These are phyloP conservation scores for Eulemur rufifrons DNA, from an alignment of 2,113 vertebrate genomes.

Conservation along the genomic window DNA sequence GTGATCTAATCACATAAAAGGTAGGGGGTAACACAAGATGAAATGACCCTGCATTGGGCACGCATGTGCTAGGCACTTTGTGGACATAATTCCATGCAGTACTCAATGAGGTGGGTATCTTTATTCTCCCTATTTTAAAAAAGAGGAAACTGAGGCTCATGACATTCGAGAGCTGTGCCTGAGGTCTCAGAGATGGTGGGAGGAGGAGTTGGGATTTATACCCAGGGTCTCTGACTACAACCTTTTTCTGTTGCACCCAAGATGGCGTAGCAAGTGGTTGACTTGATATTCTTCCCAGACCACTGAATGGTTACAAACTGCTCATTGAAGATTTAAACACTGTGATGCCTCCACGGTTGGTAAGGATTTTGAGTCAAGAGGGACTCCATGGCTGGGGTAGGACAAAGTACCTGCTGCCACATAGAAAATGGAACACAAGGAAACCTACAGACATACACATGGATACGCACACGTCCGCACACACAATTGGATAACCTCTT, in stretches of 20 bases:
- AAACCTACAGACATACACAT: background rate
- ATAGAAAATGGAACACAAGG: background rate
- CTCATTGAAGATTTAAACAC: background rate
- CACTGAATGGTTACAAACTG: rapidly evolving
- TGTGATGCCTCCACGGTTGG: background rate
- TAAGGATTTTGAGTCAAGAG: background rate
- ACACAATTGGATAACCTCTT: background rate
- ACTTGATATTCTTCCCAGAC: background rate
- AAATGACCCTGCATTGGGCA: background rate
- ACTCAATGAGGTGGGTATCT: rapidly evolving
- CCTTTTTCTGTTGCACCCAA: background rate
- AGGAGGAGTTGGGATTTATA: background rate
- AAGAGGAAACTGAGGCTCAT: background rate
- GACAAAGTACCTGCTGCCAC: background rate
- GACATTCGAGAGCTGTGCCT: background rate
- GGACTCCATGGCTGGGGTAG: background rate
- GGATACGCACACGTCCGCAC: rapidly evolving
- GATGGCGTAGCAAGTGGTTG: background rate
- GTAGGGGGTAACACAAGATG: background rate
- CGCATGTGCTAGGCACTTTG: rapidly evolving
- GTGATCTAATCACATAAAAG: background rate
- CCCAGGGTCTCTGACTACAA: background rate
- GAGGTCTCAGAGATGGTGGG: background rate
- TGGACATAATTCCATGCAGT: background rate
- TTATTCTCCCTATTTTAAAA: background rate